Base-by-base conservation (phyloP, 2,113 vertebrate species). In the Nannospalax galili region DNA sequence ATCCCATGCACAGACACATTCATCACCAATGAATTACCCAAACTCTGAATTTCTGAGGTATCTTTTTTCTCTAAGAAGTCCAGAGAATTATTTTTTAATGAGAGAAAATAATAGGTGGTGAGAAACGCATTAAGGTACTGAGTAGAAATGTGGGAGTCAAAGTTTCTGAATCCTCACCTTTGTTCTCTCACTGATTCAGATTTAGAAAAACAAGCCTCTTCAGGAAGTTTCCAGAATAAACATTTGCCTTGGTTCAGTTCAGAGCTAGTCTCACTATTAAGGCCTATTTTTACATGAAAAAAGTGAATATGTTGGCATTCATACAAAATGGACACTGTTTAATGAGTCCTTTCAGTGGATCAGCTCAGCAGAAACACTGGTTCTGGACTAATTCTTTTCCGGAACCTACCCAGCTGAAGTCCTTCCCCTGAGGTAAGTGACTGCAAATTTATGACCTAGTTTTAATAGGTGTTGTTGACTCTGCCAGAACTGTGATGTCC, bases 181-280 rank as follows among this genome's bases (percentile, higher is more conserved):
- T 95, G 35, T 94, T 89, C 67, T 73, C 45, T 30, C 48, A 73
- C 45, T 93, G 69, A 94, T 96, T 95, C 74, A 95, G 79, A 89
- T 93, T 95, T 95, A 67, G 69, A 90, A 97, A 95, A 97, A 80
- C 45, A 94, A 88, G 26, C 20, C 11, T 91, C 88, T 93, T 85
- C 73, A 91, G 92, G 56, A 95, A 86, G 42, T 88, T 95, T 90
- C 69, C 80, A 96, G 84, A 95, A 95, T 95, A 92, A 97, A 96
- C 24, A 0, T 95, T 96, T 96, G 84, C 84, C 72, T 87, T 93
- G 88, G 81, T 95, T 92, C 77, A 95, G 32, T 89, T 96, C 80
- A 96, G 72, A 78, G 37, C 75, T 91, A 95, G 48, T 92, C 52
- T 96, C 69, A 79, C 20, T 69, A 89, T 91, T 92, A 93, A 91